Evolutionary conservation across 2,797 vertebrate genomes (phyloP).

Genomic region (Eupleurogrammus muticus): DNA sequence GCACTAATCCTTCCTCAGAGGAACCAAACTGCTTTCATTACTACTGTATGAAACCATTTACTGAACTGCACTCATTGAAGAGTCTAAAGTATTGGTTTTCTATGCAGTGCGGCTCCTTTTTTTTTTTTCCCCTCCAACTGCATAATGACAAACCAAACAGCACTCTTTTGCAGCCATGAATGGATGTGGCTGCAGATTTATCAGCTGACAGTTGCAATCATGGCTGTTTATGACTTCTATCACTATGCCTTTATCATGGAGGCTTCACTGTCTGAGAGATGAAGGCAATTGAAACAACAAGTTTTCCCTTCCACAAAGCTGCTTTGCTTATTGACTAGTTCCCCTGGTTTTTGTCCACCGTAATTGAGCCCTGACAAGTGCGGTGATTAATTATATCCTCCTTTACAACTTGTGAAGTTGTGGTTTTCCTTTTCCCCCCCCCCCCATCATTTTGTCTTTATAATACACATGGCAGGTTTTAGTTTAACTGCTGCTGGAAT

Average conservation of each 20-base stretch:
- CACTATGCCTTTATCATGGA: slow-evolving; percentile 43
- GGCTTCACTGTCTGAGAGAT: slow-evolving; percentile 34
- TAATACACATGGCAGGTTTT: slow-evolving; percentile 34
- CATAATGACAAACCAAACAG: slow-evolving; percentile 54
- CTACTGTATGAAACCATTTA: slow-evolving; percentile 61
- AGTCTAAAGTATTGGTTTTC: slow-evolving; percentile 61
- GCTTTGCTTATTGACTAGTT: slow-evolving; percentile 59
- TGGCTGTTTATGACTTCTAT: slow-evolving; percentile 43
- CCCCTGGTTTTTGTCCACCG: slow-evolving; percentile 53
- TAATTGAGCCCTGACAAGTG: slow-evolving; percentile 47
- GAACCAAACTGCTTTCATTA: slow-evolving; percentile 67
- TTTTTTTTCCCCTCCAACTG: slow-evolving; percentile 53
- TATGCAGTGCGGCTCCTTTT: slow-evolving; percentile 49
- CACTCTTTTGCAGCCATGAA: slow-evolving; percentile 44
- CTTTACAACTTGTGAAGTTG: slow-evolving; percentile 44
- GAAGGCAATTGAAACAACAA: slow-evolving; percentile 37
- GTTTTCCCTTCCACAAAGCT: slow-evolving; percentile 35
- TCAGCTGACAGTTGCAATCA: too few species aligned
- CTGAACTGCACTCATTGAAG: slow-evolving; percentile 59
- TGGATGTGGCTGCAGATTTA: slow-evolving; percentile 10
- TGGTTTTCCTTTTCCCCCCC: slow-evolving; percentile 9
- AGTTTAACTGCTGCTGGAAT: slow-evolving; percentile 33
- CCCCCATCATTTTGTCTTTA: slow-evolving; percentile 12
- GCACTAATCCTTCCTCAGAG: slow-evolving; percentile 71
- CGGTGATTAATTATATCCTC: slow-evolving; percentile 44